Conservation (phyloP, 2,888 invertebrate species). For the Acanthococcus lagerstroemiae region DNA sequence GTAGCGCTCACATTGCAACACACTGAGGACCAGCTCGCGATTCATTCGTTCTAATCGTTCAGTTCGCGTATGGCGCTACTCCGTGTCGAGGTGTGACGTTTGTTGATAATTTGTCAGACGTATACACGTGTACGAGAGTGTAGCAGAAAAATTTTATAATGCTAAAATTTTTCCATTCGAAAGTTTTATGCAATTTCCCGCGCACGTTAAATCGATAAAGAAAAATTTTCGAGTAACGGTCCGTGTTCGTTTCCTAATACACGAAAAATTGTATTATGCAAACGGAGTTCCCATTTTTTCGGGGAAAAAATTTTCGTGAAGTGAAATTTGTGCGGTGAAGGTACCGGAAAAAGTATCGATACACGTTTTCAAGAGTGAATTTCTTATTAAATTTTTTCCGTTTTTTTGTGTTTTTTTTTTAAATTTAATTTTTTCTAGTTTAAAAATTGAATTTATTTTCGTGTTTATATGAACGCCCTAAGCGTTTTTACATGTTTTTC, state of each 20-base stretch:
- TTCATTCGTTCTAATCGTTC: too few relatives aligned
- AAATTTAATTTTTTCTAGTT: not conserved
- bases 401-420: not conserved
- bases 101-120: not conserved
- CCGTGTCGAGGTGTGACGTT: not conserved
- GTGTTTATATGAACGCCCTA: slow-evolving; percentile 17
- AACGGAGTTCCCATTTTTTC: not conserved
- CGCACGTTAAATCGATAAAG: too few relatives aligned
- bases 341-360: too few relatives aligned
- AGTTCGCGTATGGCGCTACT: not conserved
- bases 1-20: too few relatives aligned
- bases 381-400: not conserved
- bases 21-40: too few relatives aligned
- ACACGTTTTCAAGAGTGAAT: not conserved
- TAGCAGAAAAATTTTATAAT: not conserved
- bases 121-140: not conserved
- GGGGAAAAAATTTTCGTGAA: not conserved
- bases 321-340: too few relatives aligned
- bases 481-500: slow-evolving; percentile 27
- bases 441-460: not conserved
- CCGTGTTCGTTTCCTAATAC: not conserved
- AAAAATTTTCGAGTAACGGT: too few relatives aligned
- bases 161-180: too few relatives aligned
- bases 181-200: too few relatives aligned
- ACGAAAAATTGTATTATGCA: not conserved